Base-by-base conservation (phyloP, 2,797 vertebrate species). In the Nannoperca australis region DNA sequence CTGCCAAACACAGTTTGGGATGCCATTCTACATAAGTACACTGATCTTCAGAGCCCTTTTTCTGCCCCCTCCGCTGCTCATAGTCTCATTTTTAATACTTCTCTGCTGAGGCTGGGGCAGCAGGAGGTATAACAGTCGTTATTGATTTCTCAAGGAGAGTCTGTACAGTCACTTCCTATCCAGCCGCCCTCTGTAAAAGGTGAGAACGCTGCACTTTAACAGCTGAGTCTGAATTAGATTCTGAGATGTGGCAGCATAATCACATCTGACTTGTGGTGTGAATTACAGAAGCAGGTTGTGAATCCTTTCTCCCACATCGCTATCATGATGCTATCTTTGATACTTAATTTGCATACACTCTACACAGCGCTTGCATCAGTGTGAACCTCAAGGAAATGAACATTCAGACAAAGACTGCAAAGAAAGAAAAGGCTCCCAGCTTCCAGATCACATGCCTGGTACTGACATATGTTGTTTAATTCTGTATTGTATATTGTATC, bases 251-350 rank as follows among this genome's bases (percentile, higher is more conserved):
- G 85, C 85, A 84, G 78, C 59, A 14, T 88, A 89, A 93, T 90
- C 88, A 81, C 92, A 88, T 92, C 90, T 85, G 91, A 85, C 79
- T 86, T 45, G 77, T 61, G 53, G 89, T 86, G 90, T 79, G 82
- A 90, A 88, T 85, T 78, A 74, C 76, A 70, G 74, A 63, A 64
- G 85, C 67, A 44, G 81, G 68, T 66, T 81, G 60, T 42, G 32
- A 45, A 65, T 80, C 64, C 53, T 60, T 69, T 81, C 81, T 82
- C 78, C 38, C 84, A 86, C 85, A 50, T 76, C 40, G 47, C 70
- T 13, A 8, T 76, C 70, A 69, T 11, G 22, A 75, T 79, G 72
- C 85, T 86, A 78, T 88, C 83, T 91, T 89, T 85, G 76, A 86
- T 81, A 30, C 71, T 65, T 89, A 17, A 90, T 91, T 91, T 92